These are phyloP conservation scores for Euglossa dilemma DNA, from an alignment of 1,140 invertebrate genomes.

Conservation along the genomic window DNA sequence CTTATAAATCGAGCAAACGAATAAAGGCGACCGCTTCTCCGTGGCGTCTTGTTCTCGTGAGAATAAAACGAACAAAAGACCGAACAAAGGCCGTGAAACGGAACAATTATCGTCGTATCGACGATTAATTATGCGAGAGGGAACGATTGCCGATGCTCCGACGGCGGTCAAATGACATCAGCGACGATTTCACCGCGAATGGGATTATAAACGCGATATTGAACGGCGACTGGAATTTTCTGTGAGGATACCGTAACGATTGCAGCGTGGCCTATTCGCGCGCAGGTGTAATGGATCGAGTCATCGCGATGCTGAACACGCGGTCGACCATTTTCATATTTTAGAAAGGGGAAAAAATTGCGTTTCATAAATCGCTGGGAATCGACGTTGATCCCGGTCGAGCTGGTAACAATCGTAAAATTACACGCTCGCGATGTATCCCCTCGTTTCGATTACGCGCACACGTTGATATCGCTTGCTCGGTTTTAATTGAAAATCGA, in stretches of 20 bases:
- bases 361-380: background rate
- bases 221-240: slow-evolving; percentile 74
- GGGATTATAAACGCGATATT: slow-evolving; percentile 74
- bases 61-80: background rate
- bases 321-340: slow-evolving; percentile 12
- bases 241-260: background rate
- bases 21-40: background rate
- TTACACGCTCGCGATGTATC: background rate
- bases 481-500: background rate
- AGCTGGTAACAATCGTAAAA: background rate
- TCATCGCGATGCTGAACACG: slow-evolving; percentile 3
- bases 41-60: background rate
- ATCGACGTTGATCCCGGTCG: background rate
- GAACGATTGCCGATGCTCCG: slow-evolving; percentile 44
- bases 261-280: background rate
- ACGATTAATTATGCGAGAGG: slow-evolving; percentile 58
- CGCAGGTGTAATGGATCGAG: background rate
- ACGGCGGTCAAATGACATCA: slow-evolving; percentile 63
- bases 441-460: background rate
- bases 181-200: slow-evolving; percentile 77
- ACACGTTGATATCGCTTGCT: too few relatives aligned
- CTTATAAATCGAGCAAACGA: background rate
- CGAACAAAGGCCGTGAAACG: background rate
- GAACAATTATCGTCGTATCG: slow-evolving; percentile 7
- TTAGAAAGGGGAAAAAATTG: slow-evolving; percentile 13